Base-by-base conservation (phyloP, 2,888 invertebrate genomes). In the Amiota mariae region DNA sequence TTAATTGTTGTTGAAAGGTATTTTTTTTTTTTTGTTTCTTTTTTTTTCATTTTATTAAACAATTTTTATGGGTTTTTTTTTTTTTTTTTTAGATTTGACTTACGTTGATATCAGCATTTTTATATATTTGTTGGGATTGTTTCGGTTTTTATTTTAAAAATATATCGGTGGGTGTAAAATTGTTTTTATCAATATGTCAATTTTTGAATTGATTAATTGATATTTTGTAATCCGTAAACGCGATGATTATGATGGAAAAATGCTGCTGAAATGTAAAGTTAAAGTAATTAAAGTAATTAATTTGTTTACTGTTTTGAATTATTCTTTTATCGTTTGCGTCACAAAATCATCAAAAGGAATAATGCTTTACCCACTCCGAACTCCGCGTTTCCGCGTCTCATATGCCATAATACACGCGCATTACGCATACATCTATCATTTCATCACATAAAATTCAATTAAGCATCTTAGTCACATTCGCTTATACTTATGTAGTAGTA, bases 31-130 rank as follows among this genome's bases (percentile, higher is more conserved):
- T 24, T 24, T 18, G n/a, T n/a, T n/a, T n/a, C n/a, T n/a, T n/a
- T n/a, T 18, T 70, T 70, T 77, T 67, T 78, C 59, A 71, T 76
- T 49, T 70, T 72, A 72, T 72, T 77, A 77, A 68, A 68, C 24
- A 48, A 13, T 68, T 51, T 68, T 36, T 20, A 13, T 24, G 48
- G 59, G 18, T 9, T 24, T 72, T 64, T 77, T 68, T 4, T 47
- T 59, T 61, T 47, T 20, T 73, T 57, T 49, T 54, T 57, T 73
- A 20, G 73, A 71, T 74, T 81, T 81, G 86, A 86, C 87, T 87
- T 86, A 87, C 87, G 86, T 87, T 84, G 85, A 81, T 87, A 87
- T 85, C 82, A 85, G 82, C 84, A 84, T 84, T 76, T 82, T 82
- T 77, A 61, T 73, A 57, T 56, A 20, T 71, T 72, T 49, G 72